phyloP scores from a whole-genome alignment of 1,140 invertebrate species.

The Drosophila nigromelanica region DNA sequence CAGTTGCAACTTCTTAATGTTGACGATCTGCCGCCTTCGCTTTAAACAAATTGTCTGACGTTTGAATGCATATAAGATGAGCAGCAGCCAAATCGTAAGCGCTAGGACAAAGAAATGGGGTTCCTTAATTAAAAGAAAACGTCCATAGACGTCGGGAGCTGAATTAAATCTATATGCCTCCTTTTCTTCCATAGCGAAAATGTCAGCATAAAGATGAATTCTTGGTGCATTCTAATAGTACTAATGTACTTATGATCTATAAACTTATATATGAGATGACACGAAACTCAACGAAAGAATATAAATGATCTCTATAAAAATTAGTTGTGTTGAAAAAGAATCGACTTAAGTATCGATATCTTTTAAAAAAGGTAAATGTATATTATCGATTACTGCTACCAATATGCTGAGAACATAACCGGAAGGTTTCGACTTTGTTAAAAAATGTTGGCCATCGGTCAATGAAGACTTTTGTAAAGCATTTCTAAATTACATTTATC shows the following conservation, averaged over 20 bases:
- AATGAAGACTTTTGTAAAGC: too few relatives aligned
- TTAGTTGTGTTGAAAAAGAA: too few relatives aligned
- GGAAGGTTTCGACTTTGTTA: too few relatives aligned
- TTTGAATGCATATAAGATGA: conserved; percentile 15
- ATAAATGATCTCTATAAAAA: background rate
- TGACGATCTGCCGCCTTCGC: background rate
- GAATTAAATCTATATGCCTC: background rate
- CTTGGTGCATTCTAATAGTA: background rate
- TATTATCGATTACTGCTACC: too few relatives aligned
- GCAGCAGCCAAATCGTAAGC: conserved; percentile 22
- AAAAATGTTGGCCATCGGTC: too few relatives aligned
- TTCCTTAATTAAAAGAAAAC: background rate
- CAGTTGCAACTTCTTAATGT: conserved; percentile 29
- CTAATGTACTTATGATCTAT: background rate
- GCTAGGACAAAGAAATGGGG: background rate
- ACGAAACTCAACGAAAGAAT: background rate
- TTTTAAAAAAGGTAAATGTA: too few relatives aligned
- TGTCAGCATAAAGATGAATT: background rate
- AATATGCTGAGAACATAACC: too few relatives aligned
- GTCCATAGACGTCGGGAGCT: background rate
- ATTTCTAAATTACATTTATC: too few relatives aligned
- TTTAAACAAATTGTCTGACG: background rate
- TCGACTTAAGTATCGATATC: too few relatives aligned
- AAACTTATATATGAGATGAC: background rate
- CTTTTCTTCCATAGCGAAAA: background rate